These are phyloP conservation scores for Neotragus pygmaeus DNA, from an alignment of 2,113 vertebrate species.

Conservation along the genomic window DNA sequence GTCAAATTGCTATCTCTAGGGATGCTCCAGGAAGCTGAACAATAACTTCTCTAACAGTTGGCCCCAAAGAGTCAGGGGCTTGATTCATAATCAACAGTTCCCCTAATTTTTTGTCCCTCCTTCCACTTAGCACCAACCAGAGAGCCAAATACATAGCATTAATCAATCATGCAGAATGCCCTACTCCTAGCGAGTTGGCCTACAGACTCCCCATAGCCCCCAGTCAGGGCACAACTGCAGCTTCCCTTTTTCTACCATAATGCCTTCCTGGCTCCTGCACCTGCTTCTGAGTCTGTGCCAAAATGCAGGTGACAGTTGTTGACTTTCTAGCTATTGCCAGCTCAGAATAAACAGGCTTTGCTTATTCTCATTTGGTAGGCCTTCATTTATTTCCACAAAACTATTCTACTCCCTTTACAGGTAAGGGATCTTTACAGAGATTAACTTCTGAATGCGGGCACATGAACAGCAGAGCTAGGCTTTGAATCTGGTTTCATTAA, in stretches of 20 bases:
- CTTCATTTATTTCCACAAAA: not conserved
- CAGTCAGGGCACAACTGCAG: not conserved
- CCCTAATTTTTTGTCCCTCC: not conserved
- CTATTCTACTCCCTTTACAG: not conserved
- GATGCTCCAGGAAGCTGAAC: not conserved
- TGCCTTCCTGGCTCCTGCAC: not conserved
- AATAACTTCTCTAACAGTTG: not conserved
- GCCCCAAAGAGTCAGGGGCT: not conserved
- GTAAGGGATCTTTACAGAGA: not conserved
- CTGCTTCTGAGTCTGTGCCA: not conserved
- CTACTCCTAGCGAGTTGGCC: accelerated
- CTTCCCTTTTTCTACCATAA: not conserved
- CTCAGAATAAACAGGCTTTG: not conserved
- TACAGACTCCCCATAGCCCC: not conserved
- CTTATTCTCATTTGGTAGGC: not conserved
- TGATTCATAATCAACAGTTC: not conserved
- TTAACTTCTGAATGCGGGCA: not conserved
- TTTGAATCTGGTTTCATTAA: not conserved
- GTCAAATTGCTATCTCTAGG: not conserved
- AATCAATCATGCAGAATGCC: too few relatives aligned
- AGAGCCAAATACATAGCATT: not conserved
- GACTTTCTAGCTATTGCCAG: not conserved
- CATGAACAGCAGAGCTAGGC: not conserved
- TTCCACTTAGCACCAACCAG: not conserved
- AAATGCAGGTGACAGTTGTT: accelerated